phyloP scores from a whole-genome alignment of 1,140 invertebrate species.

The Drosophila auraria region DNA sequence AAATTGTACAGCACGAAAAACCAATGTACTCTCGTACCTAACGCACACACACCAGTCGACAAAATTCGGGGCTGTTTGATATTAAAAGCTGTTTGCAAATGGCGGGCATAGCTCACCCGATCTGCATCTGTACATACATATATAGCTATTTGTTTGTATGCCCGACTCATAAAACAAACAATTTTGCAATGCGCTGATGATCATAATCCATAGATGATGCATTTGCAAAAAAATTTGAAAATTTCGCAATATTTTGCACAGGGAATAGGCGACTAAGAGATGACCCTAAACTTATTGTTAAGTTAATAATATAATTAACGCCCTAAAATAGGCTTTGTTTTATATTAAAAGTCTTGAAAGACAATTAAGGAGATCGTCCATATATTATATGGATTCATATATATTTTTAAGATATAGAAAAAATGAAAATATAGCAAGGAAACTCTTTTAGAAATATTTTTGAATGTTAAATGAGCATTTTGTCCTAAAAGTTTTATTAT shows the following conservation, averaged over 20 bases:
- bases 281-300: neutral
- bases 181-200: slow-evolving; percentile 41
- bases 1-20: slow-evolving; percentile 51
- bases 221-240: slow-evolving; percentile 27
- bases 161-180: slow-evolving; percentile 52
- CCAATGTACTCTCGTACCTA: slow-evolving; percentile 28
- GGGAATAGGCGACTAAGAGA: neutral
- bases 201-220: slow-evolving; percentile 52
- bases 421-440: no score
- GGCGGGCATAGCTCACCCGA: slow-evolving; percentile 34
- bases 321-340: neutral
- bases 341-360: no score
- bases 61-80: slow-evolving; percentile 38
- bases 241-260: slow-evolving; percentile 5
- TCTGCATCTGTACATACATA: slow-evolving; percentile 24
- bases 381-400: neutral
- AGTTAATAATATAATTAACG: no score
- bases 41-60: slow-evolving; percentile 36
- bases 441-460: no score
- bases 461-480: no score
- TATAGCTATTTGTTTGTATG: slow-evolving; percentile 30
- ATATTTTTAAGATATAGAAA: neutral
- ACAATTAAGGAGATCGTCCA: neutral
- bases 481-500: no score
- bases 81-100: slow-evolving; percentile 35